Evolutionary conservation across 2,888 invertebrate species (phyloP).

Genomic region (Caradrina clavipalpis): DNA sequence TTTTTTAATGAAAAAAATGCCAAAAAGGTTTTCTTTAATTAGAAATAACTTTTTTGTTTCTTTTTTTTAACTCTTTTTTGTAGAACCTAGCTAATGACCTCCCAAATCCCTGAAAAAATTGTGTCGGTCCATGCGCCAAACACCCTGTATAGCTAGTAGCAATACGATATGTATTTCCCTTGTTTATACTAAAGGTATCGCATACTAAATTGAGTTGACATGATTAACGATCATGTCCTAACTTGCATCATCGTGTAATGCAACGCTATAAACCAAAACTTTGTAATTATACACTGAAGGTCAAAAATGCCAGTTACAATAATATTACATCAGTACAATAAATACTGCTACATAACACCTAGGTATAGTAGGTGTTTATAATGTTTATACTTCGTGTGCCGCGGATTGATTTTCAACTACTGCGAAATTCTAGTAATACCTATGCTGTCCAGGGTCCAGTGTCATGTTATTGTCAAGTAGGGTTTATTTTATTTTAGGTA

Average conservation of each 20-base stretch:
- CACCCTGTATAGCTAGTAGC: too few relatives aligned
- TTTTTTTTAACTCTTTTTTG: too few relatives aligned
- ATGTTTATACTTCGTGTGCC: constrained; percentile 25
- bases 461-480: constrained; percentile 35
- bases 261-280: neutral
- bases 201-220: neutral
- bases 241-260: constrained; percentile 1
- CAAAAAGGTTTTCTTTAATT: too few relatives aligned
- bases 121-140: too few relatives aligned
- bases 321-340: neutral
- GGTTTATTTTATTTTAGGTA: constrained; percentile 29
- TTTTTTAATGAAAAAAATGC: too few relatives aligned
- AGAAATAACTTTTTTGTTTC: too few relatives aligned
- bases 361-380: neutral
- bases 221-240: constrained; percentile 3
- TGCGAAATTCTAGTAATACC: constrained; percentile 31
- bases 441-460: neutral
- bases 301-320: constrained; percentile 1
- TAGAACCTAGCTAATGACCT: too few relatives aligned
- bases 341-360: neutral
- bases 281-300: constrained; percentile 12
- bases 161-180: neutral
- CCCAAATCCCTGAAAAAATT: too few relatives aligned
- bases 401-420: constrained; percentile 29
- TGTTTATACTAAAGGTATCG: constrained; percentile 13